Evolutionary conservation across 2,888 invertebrate genomes (phyloP), one percentile per base, ranked within the genome.

Genomic region (Enoplolaimus lenunculus): DNA sequence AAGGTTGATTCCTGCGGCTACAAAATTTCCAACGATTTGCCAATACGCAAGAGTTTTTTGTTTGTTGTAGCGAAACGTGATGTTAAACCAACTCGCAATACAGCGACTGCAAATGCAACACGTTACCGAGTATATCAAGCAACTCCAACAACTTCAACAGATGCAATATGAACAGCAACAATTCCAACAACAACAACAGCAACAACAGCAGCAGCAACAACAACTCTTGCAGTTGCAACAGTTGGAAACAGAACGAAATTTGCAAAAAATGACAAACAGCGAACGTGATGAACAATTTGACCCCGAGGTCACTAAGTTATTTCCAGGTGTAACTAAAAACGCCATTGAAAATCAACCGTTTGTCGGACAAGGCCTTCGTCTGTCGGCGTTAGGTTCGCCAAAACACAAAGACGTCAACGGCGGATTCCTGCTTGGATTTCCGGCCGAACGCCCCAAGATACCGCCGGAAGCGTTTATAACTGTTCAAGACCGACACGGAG

Each of bases 391-490:
- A 26, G n/a, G 21, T n/a, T 3, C 7, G 16, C n/a, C n/a, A n/a
- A n/a, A n/a, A n/a, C 7, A 45, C 45, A 21, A 21, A 13, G 34
- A 66, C 30, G 7, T 66, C 3, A 31, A 66, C 29, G 67, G 67
- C 13, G 67, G 67, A 34, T 34, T 66, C 13, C 7, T 66, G n/a
- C 21, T 66, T 3, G 67, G 67, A n/a, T 21, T 31, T 7, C 67
- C 67, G n/a, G 34, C 28, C 3, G 13, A 26, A 3, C 33, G 29
- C 21, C 30, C 34, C 26, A 7, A 3, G 7, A 31, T 66, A 31
- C 67, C 67, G n/a, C 67, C 26, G n/a, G 67, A 66, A 34, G 67
- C 67, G 2, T 66, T 33, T 34, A n/a, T 66, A 16, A 31, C 26
- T n/a, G 2, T 66, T 13, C n/a, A 3, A 2, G 34, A 26, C 2